Percentiles rank a stretch among this genome's conserved stretches.
Conservation (phyloP, 2,113 vertebrate species). For the Phylloscopus trochilus region DNA sequence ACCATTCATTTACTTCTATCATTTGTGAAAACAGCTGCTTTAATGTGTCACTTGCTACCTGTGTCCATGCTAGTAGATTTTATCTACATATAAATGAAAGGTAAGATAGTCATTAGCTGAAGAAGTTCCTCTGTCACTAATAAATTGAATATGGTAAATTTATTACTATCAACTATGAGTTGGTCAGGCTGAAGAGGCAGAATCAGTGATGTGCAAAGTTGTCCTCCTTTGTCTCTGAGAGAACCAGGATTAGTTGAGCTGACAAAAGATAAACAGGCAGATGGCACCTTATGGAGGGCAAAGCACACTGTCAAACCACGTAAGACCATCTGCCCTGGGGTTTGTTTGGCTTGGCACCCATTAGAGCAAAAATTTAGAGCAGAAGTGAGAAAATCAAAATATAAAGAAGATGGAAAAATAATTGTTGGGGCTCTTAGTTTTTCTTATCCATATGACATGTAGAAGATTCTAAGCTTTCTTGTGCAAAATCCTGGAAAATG, state of each 20-base stretch:
- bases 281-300: slow-evolving; percentile 23
- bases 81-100: neutral
- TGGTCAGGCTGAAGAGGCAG: neutral
- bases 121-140: neutral
- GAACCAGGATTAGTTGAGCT: neutral
- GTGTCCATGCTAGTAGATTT: neutral
- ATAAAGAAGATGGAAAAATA: neutral
- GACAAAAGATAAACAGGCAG: slow-evolving; percentile 25
- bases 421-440: neutral
- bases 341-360: neutral
- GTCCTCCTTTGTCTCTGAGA: slow-evolving; percentile 6
- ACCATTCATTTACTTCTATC: neutral
- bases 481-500: neutral
- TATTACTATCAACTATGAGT: neutral
- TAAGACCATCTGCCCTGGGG: neutral
- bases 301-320: neutral
- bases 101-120: neutral
- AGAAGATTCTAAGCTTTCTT: neutral
- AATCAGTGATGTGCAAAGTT: neutral
- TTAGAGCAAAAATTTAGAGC: neutral
- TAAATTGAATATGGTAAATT: neutral
- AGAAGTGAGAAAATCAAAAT: neutral
- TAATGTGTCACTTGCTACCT: neutral
- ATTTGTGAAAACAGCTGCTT: neutral
- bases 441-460: neutral